These are phyloP conservation scores for Psittacula cyanocephala DNA, from an alignment of 2,113 vertebrate genomes.

Conservation along the genomic window DNA sequence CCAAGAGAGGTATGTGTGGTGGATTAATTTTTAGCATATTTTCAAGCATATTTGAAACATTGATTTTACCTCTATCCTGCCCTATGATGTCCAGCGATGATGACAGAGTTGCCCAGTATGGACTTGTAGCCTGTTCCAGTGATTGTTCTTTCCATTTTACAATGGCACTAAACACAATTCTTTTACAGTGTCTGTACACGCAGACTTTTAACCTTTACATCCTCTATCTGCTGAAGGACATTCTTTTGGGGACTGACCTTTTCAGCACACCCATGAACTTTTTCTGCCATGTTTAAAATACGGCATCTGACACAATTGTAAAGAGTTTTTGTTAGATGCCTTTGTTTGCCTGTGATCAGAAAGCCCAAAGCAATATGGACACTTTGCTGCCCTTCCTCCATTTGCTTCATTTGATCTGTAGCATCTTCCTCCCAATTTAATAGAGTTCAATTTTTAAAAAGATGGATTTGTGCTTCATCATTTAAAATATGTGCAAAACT, in stretches of 20 bases:
- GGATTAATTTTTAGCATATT: background rate
- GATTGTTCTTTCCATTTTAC: background rate
- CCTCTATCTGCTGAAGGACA: background rate
- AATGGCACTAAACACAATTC: background rate
- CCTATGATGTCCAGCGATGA: background rate
- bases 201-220: background rate
- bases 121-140: background rate
- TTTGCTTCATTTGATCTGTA: background rate
- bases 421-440: background rate
- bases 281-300: background rate
- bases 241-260: background rate
- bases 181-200: background rate
- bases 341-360: background rate
- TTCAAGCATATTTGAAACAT: background rate
- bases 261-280: background rate
- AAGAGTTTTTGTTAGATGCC: background rate
- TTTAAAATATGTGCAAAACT: background rate
- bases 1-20: background rate
- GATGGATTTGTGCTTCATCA: background rate
- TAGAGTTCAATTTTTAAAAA: background rate
- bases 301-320: background rate
- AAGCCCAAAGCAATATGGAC: background rate
- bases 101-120: background rate
- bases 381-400: background rate
- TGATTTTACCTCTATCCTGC: background rate